phyloP scores from a whole-genome alignment of 2,888 invertebrate species.

The Microchrysa polita region DNA sequence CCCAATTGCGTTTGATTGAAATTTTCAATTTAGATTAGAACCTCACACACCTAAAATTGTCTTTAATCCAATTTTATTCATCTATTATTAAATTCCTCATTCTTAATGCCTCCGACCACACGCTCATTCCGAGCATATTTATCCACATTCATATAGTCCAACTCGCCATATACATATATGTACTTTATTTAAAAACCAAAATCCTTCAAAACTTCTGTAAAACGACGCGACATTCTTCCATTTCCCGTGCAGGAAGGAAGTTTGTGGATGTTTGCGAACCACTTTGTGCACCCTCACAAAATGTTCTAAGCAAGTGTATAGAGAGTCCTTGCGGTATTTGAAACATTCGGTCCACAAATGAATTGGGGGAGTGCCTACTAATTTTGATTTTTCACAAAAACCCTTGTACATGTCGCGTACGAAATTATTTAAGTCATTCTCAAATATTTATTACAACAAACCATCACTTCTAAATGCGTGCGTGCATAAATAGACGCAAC shows the following conservation, averaged over 20 bases:
- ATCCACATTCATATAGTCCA: neutral
- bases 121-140: neutral
- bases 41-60: no score
- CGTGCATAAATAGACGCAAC: neutral
- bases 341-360: no score
- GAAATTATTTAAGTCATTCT: conserved; percentile 8
- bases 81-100: conserved; percentile 5
- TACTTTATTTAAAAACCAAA: neutral
- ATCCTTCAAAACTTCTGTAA: neutral
- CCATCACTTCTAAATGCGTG: neutral
- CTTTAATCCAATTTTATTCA: neutral
- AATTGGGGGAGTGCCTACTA: neutral
- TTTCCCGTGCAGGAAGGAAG: conserved; percentile 1
- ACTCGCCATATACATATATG: no score
- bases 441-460: conserved; percentile 11
- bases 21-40: no score
- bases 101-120: neutral
- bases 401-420: neutral
- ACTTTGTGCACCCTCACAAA: neutral
- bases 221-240: conserved; percentile 4
- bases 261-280: conserved; percentile 5
- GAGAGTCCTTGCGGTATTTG: no score
- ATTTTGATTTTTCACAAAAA: neutral
- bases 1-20: no score
- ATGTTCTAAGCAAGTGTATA: no score